Base-by-base conservation (phyloP, 2,113 vertebrate species). In the Axis porcinus region DNA sequence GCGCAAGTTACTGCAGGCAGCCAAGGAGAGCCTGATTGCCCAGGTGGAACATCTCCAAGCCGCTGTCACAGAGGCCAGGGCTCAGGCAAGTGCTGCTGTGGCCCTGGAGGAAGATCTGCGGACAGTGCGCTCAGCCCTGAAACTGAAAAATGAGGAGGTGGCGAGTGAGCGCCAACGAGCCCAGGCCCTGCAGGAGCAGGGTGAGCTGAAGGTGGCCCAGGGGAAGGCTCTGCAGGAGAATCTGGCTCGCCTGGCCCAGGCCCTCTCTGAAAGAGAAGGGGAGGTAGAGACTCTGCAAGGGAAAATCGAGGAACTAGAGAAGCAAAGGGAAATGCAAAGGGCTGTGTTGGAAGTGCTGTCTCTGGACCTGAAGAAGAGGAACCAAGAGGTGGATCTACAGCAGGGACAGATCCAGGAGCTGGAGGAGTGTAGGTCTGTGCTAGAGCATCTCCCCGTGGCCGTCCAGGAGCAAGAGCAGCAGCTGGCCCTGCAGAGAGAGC, bases 101-200 rank as follows among this genome's bases (percentile, higher is more conserved):
- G 95, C 81, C 67, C 98, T 99, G 30, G 98, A 99, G 94, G 98
- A 99, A 97, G 98, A 99, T 74, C 98, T 99, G 81, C 97, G 98
- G 40, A 96, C 27, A 0, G 47, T 95, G 1, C 79, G 97, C 15
- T 98, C 98, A 4, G 45, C 98, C 33, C 97, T 99, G 84, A 98
- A 96, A 97, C 93, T 97, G 28, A 99, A 98, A 98, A 97, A 57
- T 0, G 97, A 99, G 21, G 98, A 99, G 62, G 40, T 97, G 4
- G 97, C 98, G 91, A 97, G 30, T 4, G 98, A 98, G 6, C 50
- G 74, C 3, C 97, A 98, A 88, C 97, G 97, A 98, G 96, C 98
- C 17, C 97, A 98, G 82, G 79, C 96, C 87, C 93, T 99, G 27
- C 97, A 98, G 67, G 98, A 98, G 70, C 97, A 97, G 54, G 91